Base-by-base conservation (phyloP, 1,140 invertebrate genomes). In the Nixonia krombeini region DNA sequence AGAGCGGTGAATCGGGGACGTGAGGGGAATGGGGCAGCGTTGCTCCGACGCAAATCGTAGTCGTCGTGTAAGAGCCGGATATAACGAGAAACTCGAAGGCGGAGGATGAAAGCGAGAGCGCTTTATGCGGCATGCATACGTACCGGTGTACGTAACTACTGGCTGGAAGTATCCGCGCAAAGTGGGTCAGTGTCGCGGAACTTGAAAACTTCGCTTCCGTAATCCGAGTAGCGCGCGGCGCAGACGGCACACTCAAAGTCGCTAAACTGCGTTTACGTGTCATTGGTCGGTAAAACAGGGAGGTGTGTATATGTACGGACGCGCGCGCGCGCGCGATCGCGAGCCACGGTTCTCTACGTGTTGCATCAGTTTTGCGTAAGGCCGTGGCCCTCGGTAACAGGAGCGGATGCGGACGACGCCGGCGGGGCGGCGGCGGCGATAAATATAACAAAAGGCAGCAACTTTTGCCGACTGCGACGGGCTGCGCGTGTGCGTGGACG, bases 201-300 rank as follows among this genome's bases (percentile, higher is more conserved):
- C 81, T 84, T 83, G 82, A 84, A 85, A 85, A 85, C 79, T 83
- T 83, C 70, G 79, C 82, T 84, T 83, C 82, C 82, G 83, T 84
- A 85, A 85, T 85, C 80, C 74, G 80, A 83, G 74, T 59, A 58
- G 57, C 55, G 57, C 55, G 44, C 58, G 26, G 69, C 52, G 62
- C 66, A 63, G 66, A 58, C 66, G 49, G 33, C 31, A 35, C 65
- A 53, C 66, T 56, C 57, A 63, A 70, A 71, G 62, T 71, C 63
- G 58, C 63, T 59, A 71, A 71, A 71, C 68, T 66, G 58, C 68
- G 50, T 59, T 71, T 63, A 69, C 45, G 42, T 38, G 42, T 45
- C 28, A 21, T 21, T 35, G 29, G 56, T 66, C 68, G 68, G 63
- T 71, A 71, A 71, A 57, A 50, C 58, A 71, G 57, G 26, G 7